Evolutionary conservation across 2,797 vertebrate genomes (phyloP).

Genomic region (Tiaroga cobitis): DNA sequence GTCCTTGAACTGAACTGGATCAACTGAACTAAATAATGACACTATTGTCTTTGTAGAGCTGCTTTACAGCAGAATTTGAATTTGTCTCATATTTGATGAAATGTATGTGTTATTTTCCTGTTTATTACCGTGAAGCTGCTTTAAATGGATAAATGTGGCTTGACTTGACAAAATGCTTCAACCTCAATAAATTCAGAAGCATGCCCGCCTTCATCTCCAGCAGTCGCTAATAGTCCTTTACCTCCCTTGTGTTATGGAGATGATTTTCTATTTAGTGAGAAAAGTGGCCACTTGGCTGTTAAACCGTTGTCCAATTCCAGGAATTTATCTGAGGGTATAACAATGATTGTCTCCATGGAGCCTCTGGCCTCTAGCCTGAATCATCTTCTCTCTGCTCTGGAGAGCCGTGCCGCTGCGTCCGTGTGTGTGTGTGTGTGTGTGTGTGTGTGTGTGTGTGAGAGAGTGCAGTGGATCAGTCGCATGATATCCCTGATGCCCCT

Average conservation of each 20-base stretch:
- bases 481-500: constrained; percentile 17
- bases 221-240: neutral
- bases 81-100: neutral
- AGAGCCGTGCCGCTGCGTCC: neutral
- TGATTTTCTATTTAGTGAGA: constrained; percentile 11
- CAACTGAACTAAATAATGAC: neutral
- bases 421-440: neutral
- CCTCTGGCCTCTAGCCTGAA: constrained; percentile 15
- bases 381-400: constrained; percentile 33
- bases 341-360: constrained; percentile 1
- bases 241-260: neutral
- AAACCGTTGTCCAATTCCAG: constrained; percentile 1
- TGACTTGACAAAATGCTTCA: neutral
- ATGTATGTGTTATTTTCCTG: neutral
- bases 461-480: constrained; percentile 32
- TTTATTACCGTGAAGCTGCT: neutral
- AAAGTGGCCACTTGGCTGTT: constrained; percentile 9
- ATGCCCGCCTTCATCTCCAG: neutral
- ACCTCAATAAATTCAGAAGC: neutral
- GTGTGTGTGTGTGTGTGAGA: neutral
- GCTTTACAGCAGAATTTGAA: neutral
- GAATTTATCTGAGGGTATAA: constrained; percentile 7
- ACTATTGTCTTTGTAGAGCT: neutral
- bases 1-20: neutral
- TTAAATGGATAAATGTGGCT: neutral